phyloP scores from a whole-genome alignment of 2,888 invertebrate species.

The Oligia strigilis region DNA sequence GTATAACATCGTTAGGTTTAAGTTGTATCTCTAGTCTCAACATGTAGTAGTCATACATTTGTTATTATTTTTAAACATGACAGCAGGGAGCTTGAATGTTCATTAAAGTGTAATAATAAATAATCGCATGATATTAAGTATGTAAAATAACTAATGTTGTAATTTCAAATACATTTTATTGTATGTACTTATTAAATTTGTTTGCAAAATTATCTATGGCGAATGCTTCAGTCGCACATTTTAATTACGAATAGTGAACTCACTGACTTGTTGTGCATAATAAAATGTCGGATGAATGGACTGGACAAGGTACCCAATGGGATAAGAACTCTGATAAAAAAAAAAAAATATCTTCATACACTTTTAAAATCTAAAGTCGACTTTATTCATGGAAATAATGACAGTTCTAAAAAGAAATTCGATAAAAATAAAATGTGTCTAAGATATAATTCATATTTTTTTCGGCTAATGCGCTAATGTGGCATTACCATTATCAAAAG shows the following conservation, averaged over 20 bases:
- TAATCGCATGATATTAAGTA: slow-evolving; percentile 61
- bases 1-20: slow-evolving; percentile 74
- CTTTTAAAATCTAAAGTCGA: neutral
- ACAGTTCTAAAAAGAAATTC: neutral
- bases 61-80: slow-evolving; percentile 71
- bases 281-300: slow-evolving; percentile 58
- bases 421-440: slow-evolving; percentile 3
- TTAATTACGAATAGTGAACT: slow-evolving; percentile 77
- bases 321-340: slow-evolving; percentile 11
- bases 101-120: slow-evolving; percentile 49
- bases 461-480: slow-evolving; percentile 20
- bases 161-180: slow-evolving; percentile 66
- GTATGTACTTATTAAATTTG: slow-evolving; percentile 66
- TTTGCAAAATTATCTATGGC: slow-evolving; percentile 74
- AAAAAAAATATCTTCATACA: neutral
- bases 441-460: slow-evolving; percentile 4
- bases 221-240: slow-evolving; percentile 85
- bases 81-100: slow-evolving; percentile 50
- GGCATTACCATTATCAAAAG: slow-evolving; percentile 41
- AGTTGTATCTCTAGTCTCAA: slow-evolving; percentile 88
- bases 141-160: slow-evolving; percentile 70
- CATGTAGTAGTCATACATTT: slow-evolving; percentile 85
- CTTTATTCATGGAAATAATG: neutral
- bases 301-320: slow-evolving; percentile 58
- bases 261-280: slow-evolving; percentile 74